Base-by-base conservation (phyloP, 2,888 invertebrate species). In the Melangyna quadrimaculata region DNA sequence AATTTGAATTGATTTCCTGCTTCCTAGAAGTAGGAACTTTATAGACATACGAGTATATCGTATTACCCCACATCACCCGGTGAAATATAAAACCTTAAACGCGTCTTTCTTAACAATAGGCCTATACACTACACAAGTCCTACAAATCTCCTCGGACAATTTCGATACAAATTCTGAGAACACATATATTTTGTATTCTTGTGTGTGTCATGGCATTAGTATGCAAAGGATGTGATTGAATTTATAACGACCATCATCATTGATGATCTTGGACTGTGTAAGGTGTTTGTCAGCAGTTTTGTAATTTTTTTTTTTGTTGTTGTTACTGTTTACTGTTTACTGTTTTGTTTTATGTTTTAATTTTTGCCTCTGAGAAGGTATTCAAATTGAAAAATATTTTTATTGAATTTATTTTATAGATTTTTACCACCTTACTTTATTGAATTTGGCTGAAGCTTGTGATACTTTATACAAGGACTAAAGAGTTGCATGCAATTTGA, bases 191-290 rank as follows among this genome's bases (percentile, higher is more conserved):
- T n/a, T 63, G 5, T 40, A 1, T 65, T 12, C 8, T 53, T 77
- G 48, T 80, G 67, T 79, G 75, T 78, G 79, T 69, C 78, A 74
- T n/a, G 22, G 24, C 43, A 80, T 86, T 78, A 70, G 70, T 86
- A 86, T 86, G 63, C 86, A 63, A 51, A 65, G 69, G 69, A 65
- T 70, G 77, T 19, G 27, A 14, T 59, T 22, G 37, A 48, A 65
- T 63, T 63, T 2, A 61, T 61, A 63, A 63, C 63, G 8, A 51
- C 61, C 75, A 75, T 45, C 78, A 75, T 45, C 78, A 75, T 79
- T 74, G 75, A 55, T 35, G 3, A 43, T 6, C 45, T n/a, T n/a
- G 61, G 53, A 32, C 14, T 69, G 29, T 22, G 14, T 3, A 22
- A 84, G 75, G 79, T 84, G 71, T 61, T 67, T 71, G 53, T 69